Evolutionary conservation across 2,797 vertebrate genomes (phyloP).

Genomic region (Glyptemys insculpta): DNA sequence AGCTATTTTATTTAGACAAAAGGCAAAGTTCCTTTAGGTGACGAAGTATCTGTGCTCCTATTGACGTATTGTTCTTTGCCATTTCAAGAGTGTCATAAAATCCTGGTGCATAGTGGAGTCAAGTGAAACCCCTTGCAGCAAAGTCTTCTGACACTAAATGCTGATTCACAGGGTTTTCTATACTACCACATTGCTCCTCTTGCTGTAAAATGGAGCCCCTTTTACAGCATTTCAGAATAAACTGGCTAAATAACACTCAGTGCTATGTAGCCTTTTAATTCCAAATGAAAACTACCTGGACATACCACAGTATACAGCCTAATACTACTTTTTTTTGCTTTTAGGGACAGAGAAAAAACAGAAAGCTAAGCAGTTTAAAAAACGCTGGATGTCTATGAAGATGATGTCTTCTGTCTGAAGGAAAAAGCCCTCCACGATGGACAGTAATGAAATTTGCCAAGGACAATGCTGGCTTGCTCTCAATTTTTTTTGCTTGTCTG

Average conservation of each 20-base stretch:
- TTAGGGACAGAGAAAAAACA: slow-evolving; percentile 85
- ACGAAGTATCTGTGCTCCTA: not conserved
- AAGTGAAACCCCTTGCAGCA: too few relatives aligned
- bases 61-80: not conserved
- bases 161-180: too few relatives aligned
- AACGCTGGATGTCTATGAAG: slow-evolving; percentile 84
- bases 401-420: slow-evolving; percentile 45
- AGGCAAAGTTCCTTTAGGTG: too few relatives aligned
- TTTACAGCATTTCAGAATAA: too few relatives aligned
- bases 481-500: too few relatives aligned
- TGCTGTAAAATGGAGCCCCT: too few relatives aligned
- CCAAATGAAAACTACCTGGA: not conserved
- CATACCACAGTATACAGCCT: not conserved
- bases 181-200: too few relatives aligned
- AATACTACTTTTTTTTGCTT: slow-evolving; percentile 11
- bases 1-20: not conserved
- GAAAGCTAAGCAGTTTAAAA: slow-evolving; percentile 87
- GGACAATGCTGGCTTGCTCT: not conserved
- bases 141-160: too few relatives aligned
- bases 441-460: not conserved
- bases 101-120: too few relatives aligned
- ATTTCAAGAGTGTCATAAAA: too few relatives aligned
- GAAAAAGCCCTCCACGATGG: not conserved
- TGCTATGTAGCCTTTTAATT: not conserved
- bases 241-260: too few relatives aligned